These are phyloP conservation scores for Microplitis manilae DNA, from an alignment of 2,888 invertebrate genomes.

Conservation along the genomic window DNA sequence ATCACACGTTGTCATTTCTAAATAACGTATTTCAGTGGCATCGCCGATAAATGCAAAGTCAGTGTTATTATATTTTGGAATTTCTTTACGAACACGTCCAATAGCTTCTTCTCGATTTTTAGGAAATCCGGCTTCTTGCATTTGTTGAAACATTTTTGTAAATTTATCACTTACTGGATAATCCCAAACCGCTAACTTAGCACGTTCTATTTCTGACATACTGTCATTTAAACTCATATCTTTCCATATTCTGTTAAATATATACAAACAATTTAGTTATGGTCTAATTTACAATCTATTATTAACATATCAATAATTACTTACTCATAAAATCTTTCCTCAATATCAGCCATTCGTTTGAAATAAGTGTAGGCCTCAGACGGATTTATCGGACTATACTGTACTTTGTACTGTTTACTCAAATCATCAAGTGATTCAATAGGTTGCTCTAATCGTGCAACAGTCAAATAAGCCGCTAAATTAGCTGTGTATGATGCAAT, in stretches of 20 bases:
- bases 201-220: conserved; percentile 88
- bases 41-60: conserved; percentile 96
- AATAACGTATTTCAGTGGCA: conserved; percentile 91
- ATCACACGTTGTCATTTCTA: conserved; percentile 87
- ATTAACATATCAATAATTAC: conserved; percentile 58
- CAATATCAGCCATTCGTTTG: conserved; percentile 95
- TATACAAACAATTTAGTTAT: not conserved
- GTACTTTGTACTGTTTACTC: conserved; percentile 95
- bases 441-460: conserved; percentile 92
- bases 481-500: conserved; percentile 99
- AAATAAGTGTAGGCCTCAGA: conserved; percentile 95
- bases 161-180: conserved; percentile 99
- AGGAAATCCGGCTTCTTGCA: conserved; percentile 88
- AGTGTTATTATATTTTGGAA: conserved; percentile 77
- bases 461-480: conserved; percentile 96
- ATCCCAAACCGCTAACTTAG: conserved; percentile 98
- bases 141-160: conserved; percentile 98
- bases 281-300: not conserved
- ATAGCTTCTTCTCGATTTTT: conserved; percentile 85
- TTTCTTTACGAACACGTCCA: conserved; percentile 76
- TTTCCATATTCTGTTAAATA: conserved; percentile 90
- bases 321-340: conserved; percentile 94
- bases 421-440: conserved; percentile 95
- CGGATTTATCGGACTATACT: conserved; percentile 92
- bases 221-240: conserved; percentile 97